Conservation (phyloP, 2,888 invertebrate genomes). For the Eupithecia exiguata region DNA sequence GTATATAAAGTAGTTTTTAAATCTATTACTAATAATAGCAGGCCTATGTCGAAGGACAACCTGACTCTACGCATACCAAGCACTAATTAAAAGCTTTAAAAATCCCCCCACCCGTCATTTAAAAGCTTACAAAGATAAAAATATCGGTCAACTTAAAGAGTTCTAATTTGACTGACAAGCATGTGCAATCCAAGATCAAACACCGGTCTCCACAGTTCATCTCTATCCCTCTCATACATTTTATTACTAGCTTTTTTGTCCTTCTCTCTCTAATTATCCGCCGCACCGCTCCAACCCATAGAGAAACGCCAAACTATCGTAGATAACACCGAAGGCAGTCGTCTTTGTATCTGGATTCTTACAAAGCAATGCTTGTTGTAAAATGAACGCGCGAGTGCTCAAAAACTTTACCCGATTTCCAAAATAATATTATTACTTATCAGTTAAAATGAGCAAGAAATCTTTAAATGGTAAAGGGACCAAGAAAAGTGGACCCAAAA, state of each 20-base stretch:
- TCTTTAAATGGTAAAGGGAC: constrained; percentile 46
- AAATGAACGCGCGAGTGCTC: constrained; percentile 55
- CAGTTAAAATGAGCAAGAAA: constrained; percentile 53
- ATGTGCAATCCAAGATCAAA: not conserved
- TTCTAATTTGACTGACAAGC: not conserved
- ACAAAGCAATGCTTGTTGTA: constrained; percentile 42
- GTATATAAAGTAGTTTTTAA: too few species aligned
- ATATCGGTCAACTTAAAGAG: not conserved
- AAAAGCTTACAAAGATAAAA: not conserved
- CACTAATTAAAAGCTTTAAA: not conserved
- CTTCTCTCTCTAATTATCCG: constrained; percentile 52
- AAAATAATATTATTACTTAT: constrained; percentile 8
- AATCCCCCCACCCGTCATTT: not conserved
- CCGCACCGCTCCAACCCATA: constrained; percentile 56
- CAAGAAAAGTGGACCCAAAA: constrained; percentile 47
- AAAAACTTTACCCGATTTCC: not conserved
- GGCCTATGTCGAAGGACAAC: too few species aligned
- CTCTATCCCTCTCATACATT: not conserved
- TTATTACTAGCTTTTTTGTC: constrained; percentile 24
- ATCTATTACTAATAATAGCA: too few species aligned
- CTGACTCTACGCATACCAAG: not conserved
- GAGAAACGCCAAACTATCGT: constrained; percentile 56
- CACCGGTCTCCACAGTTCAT: not conserved
- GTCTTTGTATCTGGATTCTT: constrained; percentile 50
- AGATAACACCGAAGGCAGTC: constrained; percentile 52